Percentiles rank a stretch among this genome's conserved stretches.
These are phyloP conservation scores for Irena cyanogastra DNA, from an alignment of 2,113 vertebrate genomes.

Conservation along the genomic window DNA sequence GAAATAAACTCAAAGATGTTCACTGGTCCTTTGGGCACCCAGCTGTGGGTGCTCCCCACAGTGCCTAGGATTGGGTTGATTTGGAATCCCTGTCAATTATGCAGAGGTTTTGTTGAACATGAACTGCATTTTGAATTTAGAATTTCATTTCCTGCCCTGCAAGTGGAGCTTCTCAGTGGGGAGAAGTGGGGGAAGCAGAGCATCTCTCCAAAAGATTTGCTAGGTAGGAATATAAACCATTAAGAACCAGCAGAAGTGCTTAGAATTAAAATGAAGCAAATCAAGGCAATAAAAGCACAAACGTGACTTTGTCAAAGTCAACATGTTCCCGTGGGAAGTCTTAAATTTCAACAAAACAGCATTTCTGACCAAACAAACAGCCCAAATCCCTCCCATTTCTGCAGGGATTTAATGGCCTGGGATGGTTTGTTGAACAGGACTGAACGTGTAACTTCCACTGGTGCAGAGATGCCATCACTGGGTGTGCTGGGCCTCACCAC, in stretches of 20 bases:
- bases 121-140: background rate
- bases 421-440: background rate
- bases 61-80: background rate
- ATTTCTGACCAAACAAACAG: background rate
- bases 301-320: background rate
- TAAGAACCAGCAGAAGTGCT: background rate
- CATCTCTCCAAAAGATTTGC: background rate
- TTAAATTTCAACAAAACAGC: background rate
- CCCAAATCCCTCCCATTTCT: background rate
- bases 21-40: background rate
- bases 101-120: background rate
- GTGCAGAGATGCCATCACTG: background rate
- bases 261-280: background rate
- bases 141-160: background rate
- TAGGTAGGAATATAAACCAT: background rate
- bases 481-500: background rate
- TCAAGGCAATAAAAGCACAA: background rate
- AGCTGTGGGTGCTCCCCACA: background rate
- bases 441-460: accelerated
- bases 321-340: accelerated
- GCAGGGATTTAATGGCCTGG: background rate
- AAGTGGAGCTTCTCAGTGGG: background rate
- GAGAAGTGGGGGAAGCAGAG: background rate
- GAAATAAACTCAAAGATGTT: background rate
- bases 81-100: background rate